Base-by-base conservation (phyloP, 2,888 invertebrate genomes). In the Spisula solida region DNA sequence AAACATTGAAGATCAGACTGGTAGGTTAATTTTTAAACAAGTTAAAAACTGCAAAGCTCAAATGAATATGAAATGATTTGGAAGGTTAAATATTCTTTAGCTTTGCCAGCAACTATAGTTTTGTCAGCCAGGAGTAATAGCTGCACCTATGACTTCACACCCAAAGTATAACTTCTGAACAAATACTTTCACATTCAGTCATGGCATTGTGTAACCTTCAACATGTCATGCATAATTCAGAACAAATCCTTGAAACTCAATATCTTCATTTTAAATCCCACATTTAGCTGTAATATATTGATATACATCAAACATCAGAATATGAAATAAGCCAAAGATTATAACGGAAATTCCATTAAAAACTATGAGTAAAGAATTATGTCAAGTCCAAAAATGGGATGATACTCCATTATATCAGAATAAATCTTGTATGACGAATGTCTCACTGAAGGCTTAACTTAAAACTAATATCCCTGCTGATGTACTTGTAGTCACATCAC, bases 401-500 rank as follows among this genome's bases (percentile, higher is more conserved):
- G 10, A 75, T 31, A 14, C n/a, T 75, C 34, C 75, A 75, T 31
- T 34, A 75, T 75, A 14, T 75, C 34, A 75, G 75, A 75, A 16
- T 75, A 31, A 75, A 75, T 75, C 75, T 75, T 16, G 34, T 31
- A 8, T 75, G 75, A 75, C 31, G 2, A 34, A 75, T 75, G 34
- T 34, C 25, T 14, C 75, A 18, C 75, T 34, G 18, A 66, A 34
- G 75, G 34, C 75, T 75, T 31, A 70, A 75, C 18, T 1, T 34
- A 31, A 75, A 16, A 75, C 75, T 75, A 41, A 41, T 75, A 75
- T 75, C 75, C 75, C 31, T 5, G 31, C 31, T 75, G 31, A 75
- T 75, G 34, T 34, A 75, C 31, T 75, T 34, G 12, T 12, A 31
- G 75, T 31, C 75, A 31, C 75, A 31, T 75, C 31, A 31, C 29